These are phyloP conservation scores for Rhogogaster chlorosoma DNA, from an alignment of 2,888 invertebrate genomes.

Conservation along the genomic window DNA sequence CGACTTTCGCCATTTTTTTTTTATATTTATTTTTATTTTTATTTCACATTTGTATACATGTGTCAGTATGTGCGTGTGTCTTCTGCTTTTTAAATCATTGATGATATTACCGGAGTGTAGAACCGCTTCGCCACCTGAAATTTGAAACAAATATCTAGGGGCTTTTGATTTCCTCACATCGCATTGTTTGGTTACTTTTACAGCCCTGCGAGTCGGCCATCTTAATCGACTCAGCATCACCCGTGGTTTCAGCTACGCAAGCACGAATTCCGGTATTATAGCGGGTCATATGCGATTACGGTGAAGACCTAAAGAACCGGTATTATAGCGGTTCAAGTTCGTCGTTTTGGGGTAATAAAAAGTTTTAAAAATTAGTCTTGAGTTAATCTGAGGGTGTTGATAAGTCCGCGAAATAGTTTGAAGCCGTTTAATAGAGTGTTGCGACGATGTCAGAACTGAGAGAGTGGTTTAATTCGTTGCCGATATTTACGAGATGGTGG, in stretches of 20 bases:
- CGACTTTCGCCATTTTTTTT: neutral
- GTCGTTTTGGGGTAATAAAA: too few species aligned
- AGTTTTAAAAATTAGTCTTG: too few species aligned
- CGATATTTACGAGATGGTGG: constrained; percentile 97
- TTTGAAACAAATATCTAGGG: neutral
- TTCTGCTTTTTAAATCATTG: neutral
- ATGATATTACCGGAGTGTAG: neutral
- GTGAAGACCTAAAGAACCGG: too few species aligned
- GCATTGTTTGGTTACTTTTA: neutral
- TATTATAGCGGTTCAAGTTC: too few species aligned
- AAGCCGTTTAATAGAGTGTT: neutral
- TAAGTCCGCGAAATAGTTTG: neutral
- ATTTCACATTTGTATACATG: neutral
- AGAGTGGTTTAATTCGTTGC: constrained; percentile 91
- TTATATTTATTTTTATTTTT: neutral
- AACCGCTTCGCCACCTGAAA: neutral
- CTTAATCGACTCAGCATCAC: neutral
- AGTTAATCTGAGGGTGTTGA: too few species aligned
- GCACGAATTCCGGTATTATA: neutral
- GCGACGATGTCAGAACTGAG: constrained; percentile 88
- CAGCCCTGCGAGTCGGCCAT: neutral
- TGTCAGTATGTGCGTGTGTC: neutral
- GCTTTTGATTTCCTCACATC: neutral
- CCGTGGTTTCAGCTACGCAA: neutral
- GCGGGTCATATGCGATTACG: too few species aligned